Evolutionary conservation across 1,140 invertebrate species (phyloP).

Genomic region (Dysdera silvatica): DNA sequence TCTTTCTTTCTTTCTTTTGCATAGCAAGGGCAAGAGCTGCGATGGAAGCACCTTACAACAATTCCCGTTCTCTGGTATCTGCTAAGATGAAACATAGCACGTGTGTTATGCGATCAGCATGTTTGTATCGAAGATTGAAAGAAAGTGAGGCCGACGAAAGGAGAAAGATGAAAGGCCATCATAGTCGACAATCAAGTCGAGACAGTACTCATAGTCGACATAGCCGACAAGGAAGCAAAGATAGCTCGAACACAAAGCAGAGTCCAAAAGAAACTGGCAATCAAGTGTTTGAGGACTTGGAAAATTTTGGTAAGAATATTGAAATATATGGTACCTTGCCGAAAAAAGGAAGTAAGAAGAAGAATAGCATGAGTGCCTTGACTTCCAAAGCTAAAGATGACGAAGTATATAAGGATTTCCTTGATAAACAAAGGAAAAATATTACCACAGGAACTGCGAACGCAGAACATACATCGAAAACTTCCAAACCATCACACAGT

Average conservation of each 20-base stretch:
- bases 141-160: conserved; percentile 35
- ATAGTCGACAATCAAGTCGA: conserved; percentile 13
- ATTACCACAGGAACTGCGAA: conserved; percentile 7
- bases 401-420: conserved; percentile 24
- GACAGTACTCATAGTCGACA: conserved; percentile 25
- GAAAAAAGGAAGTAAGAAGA: conserved; percentile 54
- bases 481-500: neutral
- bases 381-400: conserved; percentile 23
- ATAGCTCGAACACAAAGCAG: conserved; percentile 17
- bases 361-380: neutral
- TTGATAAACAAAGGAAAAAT: conserved; percentile 23
- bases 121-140: conserved; percentile 65
- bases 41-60: conserved; percentile 87
- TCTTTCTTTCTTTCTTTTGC: no score
- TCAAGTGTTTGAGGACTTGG: conserved; percentile 14
- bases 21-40: conserved; percentile 65
- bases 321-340: conserved; percentile 76
- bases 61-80: conserved; percentile 75
- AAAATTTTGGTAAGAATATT: conserved; percentile 47
- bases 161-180: conserved; percentile 25
- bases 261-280: conserved; percentile 14
- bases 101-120: conserved; percentile 79
- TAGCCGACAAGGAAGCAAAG: conserved; percentile 25
- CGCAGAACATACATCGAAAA: conserved; percentile 16
- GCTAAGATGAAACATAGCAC: conserved; percentile 90